Evolutionary conservation across 2,888 invertebrate genomes (phyloP).

Genomic region (Amblyteles armatorius): DNA sequence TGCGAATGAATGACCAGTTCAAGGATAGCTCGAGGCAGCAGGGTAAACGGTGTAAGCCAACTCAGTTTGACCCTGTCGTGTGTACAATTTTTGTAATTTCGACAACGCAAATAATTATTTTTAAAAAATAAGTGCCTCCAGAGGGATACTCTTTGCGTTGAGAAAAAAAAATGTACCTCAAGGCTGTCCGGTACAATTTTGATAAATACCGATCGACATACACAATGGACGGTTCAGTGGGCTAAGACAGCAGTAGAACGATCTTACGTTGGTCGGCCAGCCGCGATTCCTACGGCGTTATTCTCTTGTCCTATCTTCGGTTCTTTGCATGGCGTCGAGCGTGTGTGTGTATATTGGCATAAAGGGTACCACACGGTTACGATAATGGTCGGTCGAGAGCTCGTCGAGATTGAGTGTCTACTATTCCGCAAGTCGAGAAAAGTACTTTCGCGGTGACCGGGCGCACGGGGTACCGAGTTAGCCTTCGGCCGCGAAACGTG

Average conservation of each 20-base stretch:
- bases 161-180: not conserved
- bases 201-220: not conserved
- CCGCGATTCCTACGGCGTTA: slow-evolving; percentile 13
- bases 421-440: slow-evolving; percentile 14
- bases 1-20: slow-evolving; percentile 19
- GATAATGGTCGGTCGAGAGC: slow-evolving; percentile 47
- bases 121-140: not conserved
- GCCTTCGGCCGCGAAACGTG: not conserved
- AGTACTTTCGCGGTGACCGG: slow-evolving; percentile 34
- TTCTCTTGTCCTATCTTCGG: slow-evolving; percentile 25
- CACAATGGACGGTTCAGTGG: slow-evolving; percentile 11
- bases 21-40: slow-evolving; percentile 30
- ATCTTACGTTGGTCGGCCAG: slow-evolving; percentile 11
- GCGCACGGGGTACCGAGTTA: not conserved
- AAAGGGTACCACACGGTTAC: slow-evolving; percentile 16
- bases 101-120: not conserved
- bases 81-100: not conserved
- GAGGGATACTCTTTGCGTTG: not conserved
- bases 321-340: slow-evolving; percentile 10
- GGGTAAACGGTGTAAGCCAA: not conserved
- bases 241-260: slow-evolving; percentile 5
- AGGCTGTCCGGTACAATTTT: not conserved
- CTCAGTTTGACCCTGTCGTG: not conserved
- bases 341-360: not conserved
- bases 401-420: slow-evolving; percentile 22